Evolutionary conservation across 2,113 vertebrate genomes (phyloP), one percentile per base, ranked within the genome.

Genomic region (Candoia aspera): DNA sequence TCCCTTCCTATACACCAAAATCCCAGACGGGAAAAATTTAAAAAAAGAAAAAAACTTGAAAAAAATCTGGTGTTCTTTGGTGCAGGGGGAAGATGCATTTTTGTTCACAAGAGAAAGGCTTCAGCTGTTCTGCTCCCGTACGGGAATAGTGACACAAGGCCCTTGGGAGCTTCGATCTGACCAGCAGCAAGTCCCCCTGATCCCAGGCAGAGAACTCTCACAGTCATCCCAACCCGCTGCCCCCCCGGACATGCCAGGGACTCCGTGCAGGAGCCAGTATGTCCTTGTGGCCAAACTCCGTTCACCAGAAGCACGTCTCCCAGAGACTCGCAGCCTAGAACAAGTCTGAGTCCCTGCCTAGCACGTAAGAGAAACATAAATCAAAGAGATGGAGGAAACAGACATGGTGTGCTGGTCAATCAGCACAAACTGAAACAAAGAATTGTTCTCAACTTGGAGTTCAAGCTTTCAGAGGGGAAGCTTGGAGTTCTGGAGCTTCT

Each of bases 401-500:
- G 24, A 49, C 4, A 17, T 12, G 23, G 49, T 49, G n/a, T n/a
- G 17, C 33, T n/a, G 13, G n/a, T 33, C n/a, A 5, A 0, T 33
- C n/a, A 73, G 64, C 64, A 73, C 6, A 8, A 8, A 79, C 15
- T 37, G 15, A 79, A 79, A 33, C 6, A 37, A 37, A 33, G 84
- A 19, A 86, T 26, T 12, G 8, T 19, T 57, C 17, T 37, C n/a
- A 12, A 4, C 55, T 42, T 21, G 10, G 73, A 15, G 42, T 6
- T 46, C 58, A 26, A 26, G 3, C 68, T 42, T 1, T 29, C 89
- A 26, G 29, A 23, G 1, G 87, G 21, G 21, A 8, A 33, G 6
- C 33, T 6, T n/a, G n/a, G n/a, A n/a, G n/a, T n/a, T n/a, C 90
- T 19, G 62, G 68, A 17, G 58, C 17, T 37, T 90, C 95, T 96